Base-by-base conservation (phyloP, 2,113 vertebrate species). In the Panthera tigris region DNA sequence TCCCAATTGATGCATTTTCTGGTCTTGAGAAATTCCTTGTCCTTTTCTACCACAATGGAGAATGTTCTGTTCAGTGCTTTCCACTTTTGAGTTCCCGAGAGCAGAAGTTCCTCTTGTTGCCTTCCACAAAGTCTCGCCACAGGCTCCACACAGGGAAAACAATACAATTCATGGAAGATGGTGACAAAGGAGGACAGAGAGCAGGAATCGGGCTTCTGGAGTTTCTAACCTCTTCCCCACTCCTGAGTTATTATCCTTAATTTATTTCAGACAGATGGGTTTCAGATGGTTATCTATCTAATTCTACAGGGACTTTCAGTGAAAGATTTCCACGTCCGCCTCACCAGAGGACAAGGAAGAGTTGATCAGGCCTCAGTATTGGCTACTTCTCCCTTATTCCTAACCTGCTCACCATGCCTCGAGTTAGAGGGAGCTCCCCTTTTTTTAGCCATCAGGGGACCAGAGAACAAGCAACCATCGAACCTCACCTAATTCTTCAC, bases 71-170 rank as follows among this genome's bases (percentile, higher is more conserved):
- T 93, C 61, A 93, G 41, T 39, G 78, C 48, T 86, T 39, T 81
- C 71, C 50, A 89, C n/a, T 73, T 94, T 14, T 73, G 45, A 92
- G 50, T 55, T 90, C 50, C 82, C 0, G 13, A 69, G 74, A 61
- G 65, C 36, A 95, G 80, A 69, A 90, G 80, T 81, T 57, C 45
- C 50, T 95, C 91, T 93, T 63, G 79, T 73, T 86, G 89, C 63
- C 65, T 96, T 96, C 89, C 88, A 95, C 84, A 94, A 95, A 98
- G 95, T 85, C 86, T 82, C 45, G 7, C 92, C 96, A 89, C 82
- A 93, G 92, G 73, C 61, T 69, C 31, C 0, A 1, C 68, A 74
- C 63, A 66, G 68, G 27, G 89, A 73, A 91, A 95, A 95, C 79
- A 96, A 91, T 50, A 74, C 55, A 76, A 96, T 87, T 91, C 97